Evolutionary conservation across 2,888 invertebrate genomes (phyloP).

Genomic region (Drosophila colorata): DNA sequence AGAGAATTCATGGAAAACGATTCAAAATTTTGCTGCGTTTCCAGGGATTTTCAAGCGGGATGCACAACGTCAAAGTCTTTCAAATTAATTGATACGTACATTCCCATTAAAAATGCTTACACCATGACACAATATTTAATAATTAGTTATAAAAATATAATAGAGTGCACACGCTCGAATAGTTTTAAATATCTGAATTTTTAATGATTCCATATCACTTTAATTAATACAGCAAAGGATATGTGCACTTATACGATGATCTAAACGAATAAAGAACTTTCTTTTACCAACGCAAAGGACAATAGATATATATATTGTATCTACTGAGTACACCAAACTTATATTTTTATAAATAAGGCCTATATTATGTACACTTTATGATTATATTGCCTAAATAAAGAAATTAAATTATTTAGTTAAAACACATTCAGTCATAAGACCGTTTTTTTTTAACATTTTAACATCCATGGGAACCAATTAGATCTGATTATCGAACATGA

Average conservation of each 20-base stretch:
- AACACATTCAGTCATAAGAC: too few species aligned
- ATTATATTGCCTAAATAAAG: too few species aligned
- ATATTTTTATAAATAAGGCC: not conserved
- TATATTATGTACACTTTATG: too few species aligned
- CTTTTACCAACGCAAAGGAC: too few species aligned
- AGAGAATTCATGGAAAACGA: constrained; percentile 5
- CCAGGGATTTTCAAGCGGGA: not conserved
- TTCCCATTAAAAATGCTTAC: not conserved
- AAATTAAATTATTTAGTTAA: not conserved
- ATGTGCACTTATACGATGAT: not conserved
- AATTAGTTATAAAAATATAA: not conserved
- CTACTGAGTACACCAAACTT: not conserved
- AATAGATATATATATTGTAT: too few species aligned
- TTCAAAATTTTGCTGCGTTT: constrained; percentile 12
- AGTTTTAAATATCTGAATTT: not conserved
- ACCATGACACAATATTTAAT: not conserved
- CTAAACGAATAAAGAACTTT: too few species aligned
- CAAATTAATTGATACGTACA: constrained; percentile 8
- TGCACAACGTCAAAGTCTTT: not conserved
- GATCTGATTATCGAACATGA: not conserved
- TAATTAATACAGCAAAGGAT: not conserved
- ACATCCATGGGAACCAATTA: too few species aligned
- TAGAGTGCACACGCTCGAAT: not conserved
- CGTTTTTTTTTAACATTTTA: too few species aligned
- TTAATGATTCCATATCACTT: not conserved